These are phyloP conservation scores for Danio tinwini DNA, from an alignment of 2,797 vertebrate genomes.

Conservation along the genomic window DNA sequence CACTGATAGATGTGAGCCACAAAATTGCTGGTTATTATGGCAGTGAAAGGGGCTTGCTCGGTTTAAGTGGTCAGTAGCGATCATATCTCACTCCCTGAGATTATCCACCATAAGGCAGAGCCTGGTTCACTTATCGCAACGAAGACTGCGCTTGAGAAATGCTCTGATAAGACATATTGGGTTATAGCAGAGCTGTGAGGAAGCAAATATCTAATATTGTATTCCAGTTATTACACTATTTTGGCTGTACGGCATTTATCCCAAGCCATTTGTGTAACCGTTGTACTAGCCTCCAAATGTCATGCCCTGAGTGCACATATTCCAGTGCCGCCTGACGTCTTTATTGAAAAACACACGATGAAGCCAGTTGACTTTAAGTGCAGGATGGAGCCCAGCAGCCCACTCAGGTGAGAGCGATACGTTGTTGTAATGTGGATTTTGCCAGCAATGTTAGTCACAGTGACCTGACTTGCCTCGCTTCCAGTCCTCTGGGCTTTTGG, in stretches of 20 bases:
- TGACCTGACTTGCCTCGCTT: conserved; percentile 46
- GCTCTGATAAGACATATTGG: conserved; percentile 56
- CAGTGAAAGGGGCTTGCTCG: conserved; percentile 76
- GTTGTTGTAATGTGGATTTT: conserved; percentile 37
- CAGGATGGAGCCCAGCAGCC: conserved; percentile 13
- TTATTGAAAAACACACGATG: conserved; percentile 10
- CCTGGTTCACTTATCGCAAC: conserved; percentile 58
- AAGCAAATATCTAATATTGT: conserved; percentile 47
- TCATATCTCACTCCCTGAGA: conserved; percentile 75
- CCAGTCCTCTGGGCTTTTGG: conserved; percentile 41
- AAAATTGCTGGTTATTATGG: conserved; percentile 72
- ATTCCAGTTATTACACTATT: conserved; percentile 49
- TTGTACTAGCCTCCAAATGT: conserved; percentile 25
- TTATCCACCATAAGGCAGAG: conserved; percentile 63
- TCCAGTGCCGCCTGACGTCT: background rate
- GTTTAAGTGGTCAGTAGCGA: conserved; percentile 67
- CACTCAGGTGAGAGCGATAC: conserved; percentile 11
- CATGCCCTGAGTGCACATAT: conserved; percentile 16
- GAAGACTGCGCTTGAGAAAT: conserved; percentile 60
- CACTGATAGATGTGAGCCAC: conserved; percentile 74
- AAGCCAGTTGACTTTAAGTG: background rate
- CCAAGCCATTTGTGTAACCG: conserved; percentile 26
- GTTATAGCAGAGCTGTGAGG: conserved; percentile 50
- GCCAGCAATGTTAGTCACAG: conserved; percentile 32
- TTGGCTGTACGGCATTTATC: conserved; percentile 50